Percentiles rank a stretch among this genome's conserved stretches.
Evolutionary conservation across 1,140 invertebrate species (phyloP).

Genomic region (Plutomurus gul): DNA sequence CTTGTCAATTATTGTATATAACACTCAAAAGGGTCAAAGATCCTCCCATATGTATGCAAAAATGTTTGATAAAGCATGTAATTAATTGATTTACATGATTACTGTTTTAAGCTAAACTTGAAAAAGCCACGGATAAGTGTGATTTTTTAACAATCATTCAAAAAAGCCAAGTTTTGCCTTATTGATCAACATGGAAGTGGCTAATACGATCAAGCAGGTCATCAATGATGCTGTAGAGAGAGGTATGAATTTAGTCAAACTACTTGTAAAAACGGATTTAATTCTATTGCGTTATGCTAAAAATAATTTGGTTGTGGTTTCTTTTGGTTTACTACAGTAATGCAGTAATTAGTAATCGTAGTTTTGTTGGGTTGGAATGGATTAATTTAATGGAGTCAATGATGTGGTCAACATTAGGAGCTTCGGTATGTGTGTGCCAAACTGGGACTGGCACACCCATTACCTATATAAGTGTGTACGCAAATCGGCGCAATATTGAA

Average conservation of each 20-base stretch:
- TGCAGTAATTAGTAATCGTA: too few relatives aligned
- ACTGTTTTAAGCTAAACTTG: background rate
- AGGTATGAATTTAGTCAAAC: slow-evolving; percentile 63
- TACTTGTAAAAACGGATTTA: background rate
- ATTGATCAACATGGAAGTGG: slow-evolving; percentile 52
- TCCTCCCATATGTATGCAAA: too few relatives aligned
- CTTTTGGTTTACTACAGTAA: too few relatives aligned
- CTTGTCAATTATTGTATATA: too few relatives aligned
- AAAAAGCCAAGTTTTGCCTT: background rate
- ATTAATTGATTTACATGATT: background rate
- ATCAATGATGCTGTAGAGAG: slow-evolving; percentile 89
- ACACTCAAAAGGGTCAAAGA: too few relatives aligned
- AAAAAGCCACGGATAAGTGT: background rate
- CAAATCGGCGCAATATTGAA: too few relatives aligned
- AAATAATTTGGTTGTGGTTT: background rate
- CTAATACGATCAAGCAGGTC: slow-evolving; percentile 79
- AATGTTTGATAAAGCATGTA: background rate
- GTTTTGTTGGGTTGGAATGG: too few relatives aligned
- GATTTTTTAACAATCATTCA: background rate
- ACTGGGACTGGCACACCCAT: too few relatives aligned
- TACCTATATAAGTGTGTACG: too few relatives aligned
- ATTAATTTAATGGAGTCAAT: too few relatives aligned
- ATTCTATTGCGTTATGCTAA: background rate
- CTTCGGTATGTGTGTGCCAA: too few relatives aligned
- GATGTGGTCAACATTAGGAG: too few relatives aligned